Conservation (phyloP, 1,140 invertebrate genomes). For the Phymorhynchus buccinoides region DNA sequence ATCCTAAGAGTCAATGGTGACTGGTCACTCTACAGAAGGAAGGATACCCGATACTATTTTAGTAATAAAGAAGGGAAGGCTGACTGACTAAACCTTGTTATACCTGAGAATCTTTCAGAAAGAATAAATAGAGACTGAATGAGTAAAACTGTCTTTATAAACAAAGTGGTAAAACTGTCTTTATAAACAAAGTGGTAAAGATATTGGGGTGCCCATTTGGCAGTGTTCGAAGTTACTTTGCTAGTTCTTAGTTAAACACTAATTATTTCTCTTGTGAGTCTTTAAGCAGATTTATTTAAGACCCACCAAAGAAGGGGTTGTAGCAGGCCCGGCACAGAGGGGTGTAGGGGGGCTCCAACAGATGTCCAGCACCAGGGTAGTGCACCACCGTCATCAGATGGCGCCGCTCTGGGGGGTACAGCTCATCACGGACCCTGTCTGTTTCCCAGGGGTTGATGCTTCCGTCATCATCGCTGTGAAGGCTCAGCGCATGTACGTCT, state of each 20-base stretch:
- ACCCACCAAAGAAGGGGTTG: slow-evolving; percentile 27
- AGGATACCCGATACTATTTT: too few species aligned
- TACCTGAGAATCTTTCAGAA: too few species aligned
- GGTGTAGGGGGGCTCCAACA: slow-evolving; percentile 51
- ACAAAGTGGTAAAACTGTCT: not conserved
- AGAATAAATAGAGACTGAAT: too few species aligned
- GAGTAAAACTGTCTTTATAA: too few species aligned
- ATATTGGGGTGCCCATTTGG: not conserved
- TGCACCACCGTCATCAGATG: slow-evolving; percentile 40
- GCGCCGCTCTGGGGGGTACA: slow-evolving; percentile 35
- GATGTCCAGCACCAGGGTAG: slow-evolving; percentile 52
- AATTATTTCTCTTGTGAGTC: not conserved
- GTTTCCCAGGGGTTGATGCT: too few species aligned
- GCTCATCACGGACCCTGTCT: not conserved
- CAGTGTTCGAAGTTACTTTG: not conserved
- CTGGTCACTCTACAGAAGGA: too few species aligned
- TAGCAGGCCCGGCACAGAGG: slow-evolving; percentile 37
- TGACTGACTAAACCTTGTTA: too few species aligned
- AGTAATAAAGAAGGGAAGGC: too few species aligned
- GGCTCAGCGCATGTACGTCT: not conserved
- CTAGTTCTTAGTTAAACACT: not conserved
- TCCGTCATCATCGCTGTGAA: slow-evolving; percentile 6
- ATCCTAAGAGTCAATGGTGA: too few species aligned
- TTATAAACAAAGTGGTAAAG: not conserved
- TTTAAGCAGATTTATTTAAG: not conserved